Evolutionary conservation across 2,113 vertebrate genomes (phyloP).

Genomic region (Uropsilus gracilis): DNA sequence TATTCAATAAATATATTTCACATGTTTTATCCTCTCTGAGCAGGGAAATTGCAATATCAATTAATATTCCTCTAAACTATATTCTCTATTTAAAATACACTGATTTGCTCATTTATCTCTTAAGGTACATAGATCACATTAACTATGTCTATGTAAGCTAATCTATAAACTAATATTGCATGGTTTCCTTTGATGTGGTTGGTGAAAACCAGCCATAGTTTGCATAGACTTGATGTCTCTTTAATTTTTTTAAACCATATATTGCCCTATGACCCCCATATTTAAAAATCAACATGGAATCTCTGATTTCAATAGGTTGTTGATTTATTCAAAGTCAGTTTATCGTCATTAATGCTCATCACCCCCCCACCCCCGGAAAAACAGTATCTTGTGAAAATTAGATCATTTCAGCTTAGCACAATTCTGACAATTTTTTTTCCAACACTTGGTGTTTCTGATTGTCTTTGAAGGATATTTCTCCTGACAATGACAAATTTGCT

Average conservation of each 20-base stretch:
- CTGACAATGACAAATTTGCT: constrained; percentile 44
- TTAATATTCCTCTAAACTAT: not conserved
- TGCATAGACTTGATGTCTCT: not conserved
- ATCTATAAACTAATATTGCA: not conserved
- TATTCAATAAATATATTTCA: not conserved
- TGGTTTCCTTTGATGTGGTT: not conserved
- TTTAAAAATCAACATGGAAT: not conserved
- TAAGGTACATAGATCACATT: not conserved
- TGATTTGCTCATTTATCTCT: not conserved
- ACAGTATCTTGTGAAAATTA: constrained; percentile 49
- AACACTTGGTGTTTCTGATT: constrained; percentile 48
- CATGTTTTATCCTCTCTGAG: not conserved
- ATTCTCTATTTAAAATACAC: not conserved
- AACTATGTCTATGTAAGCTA: not conserved
- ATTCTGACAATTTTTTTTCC: constrained; percentile 41
- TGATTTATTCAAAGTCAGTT: not conserved
- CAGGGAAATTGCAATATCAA: not conserved
- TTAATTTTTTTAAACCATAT: constrained; percentile 15
- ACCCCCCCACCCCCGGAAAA: no score
- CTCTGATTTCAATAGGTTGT: constrained; percentile 10
- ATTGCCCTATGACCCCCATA: not conserved
- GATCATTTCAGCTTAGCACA: constrained; percentile 15
- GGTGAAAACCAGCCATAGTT: not conserved
- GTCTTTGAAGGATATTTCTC: constrained; percentile 39
- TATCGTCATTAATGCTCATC: no score